Percentiles rank a stretch among this genome's conserved stretches.
These are phyloP conservation scores for Tinamus guttatus DNA, from an alignment of 2,113 vertebrate genomes.

Conservation along the genomic window DNA sequence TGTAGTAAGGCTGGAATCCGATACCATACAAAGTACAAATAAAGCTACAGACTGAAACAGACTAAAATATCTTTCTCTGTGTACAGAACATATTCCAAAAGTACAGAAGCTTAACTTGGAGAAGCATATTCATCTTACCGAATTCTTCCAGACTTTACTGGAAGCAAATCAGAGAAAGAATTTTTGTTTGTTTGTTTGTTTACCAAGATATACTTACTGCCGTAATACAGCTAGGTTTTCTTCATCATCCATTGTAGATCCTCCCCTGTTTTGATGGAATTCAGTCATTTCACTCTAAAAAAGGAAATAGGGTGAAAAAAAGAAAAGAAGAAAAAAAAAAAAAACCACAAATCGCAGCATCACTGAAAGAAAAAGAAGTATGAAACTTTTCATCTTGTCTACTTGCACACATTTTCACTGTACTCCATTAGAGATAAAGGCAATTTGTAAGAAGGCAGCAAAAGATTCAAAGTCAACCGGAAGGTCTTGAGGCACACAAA, in stretches of 20 bases:
- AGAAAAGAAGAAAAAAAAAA: background rate
- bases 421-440: background rate
- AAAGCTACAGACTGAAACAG: background rate
- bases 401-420: background rate
- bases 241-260: constrained; percentile 90
- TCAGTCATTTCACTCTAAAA: constrained; percentile 81
- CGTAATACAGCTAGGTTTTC: constrained; percentile 94
- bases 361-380: background rate
- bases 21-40: background rate
- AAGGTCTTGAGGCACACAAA: background rate
- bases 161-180: background rate
- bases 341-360: too few relatives aligned
- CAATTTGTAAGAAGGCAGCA: background rate
- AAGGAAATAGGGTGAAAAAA: background rate
- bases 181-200: background rate
- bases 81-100: background rate
- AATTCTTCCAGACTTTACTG: background rate
- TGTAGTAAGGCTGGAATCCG: background rate
- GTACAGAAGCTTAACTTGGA: background rate
- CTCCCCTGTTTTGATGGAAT: constrained; percentile 80
- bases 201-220: constrained; percentile 79
- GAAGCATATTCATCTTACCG: background rate
- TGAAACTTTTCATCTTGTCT: background rate
- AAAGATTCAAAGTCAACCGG: background rate
- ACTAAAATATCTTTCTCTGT: background rate